phyloP scores from a whole-genome alignment of 2,888 invertebrate genomes.

The Carpatolechia fugitivella region DNA sequence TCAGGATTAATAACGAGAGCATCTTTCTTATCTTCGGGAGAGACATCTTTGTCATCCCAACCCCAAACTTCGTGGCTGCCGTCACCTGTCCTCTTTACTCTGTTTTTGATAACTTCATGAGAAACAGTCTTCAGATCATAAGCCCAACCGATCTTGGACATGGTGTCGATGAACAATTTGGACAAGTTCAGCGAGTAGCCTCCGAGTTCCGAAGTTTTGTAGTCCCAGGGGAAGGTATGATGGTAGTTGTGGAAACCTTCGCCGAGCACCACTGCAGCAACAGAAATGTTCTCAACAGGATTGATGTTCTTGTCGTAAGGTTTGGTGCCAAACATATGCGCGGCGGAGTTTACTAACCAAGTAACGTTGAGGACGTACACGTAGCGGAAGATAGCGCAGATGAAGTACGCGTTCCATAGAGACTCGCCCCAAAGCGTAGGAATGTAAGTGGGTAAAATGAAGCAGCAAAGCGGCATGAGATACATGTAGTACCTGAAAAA shows the following conservation, averaged over 20 bases:
- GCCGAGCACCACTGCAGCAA: constrained; percentile 83
- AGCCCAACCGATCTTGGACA: constrained; percentile 90
- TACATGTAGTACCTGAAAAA: constrained; percentile 83
- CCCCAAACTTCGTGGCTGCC: constrained; percentile 87
- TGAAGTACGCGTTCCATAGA: constrained; percentile 81
- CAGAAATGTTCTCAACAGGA: constrained; percentile 84
- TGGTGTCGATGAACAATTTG: constrained; percentile 87
- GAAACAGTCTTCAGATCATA: constrained; percentile 92
- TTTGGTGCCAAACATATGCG: constrained; percentile 87
- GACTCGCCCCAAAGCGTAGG: constrained; percentile 90
- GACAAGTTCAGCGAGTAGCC: constrained; percentile 84
- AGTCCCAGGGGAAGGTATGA: constrained; percentile 91
- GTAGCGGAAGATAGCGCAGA: constrained; percentile 87
- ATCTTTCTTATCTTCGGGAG: constrained; percentile 38
- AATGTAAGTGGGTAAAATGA: constrained; percentile 85
- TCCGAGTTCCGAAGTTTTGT: constrained; percentile 89
- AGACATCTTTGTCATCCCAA: constrained; percentile 81
- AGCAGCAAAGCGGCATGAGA: constrained; percentile 86
- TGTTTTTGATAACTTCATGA: constrained; percentile 82
- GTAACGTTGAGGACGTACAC: constrained; percentile 89
- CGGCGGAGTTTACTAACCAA: constrained; percentile 94
- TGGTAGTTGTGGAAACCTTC: constrained; percentile 95
- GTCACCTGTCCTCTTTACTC: constrained; percentile 87
- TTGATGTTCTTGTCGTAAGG: constrained; percentile 87
- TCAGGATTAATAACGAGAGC: constrained; percentile 40